Conservation (phyloP, 1,140 invertebrate genomes). For the Oreohelix idahoensis region DNA sequence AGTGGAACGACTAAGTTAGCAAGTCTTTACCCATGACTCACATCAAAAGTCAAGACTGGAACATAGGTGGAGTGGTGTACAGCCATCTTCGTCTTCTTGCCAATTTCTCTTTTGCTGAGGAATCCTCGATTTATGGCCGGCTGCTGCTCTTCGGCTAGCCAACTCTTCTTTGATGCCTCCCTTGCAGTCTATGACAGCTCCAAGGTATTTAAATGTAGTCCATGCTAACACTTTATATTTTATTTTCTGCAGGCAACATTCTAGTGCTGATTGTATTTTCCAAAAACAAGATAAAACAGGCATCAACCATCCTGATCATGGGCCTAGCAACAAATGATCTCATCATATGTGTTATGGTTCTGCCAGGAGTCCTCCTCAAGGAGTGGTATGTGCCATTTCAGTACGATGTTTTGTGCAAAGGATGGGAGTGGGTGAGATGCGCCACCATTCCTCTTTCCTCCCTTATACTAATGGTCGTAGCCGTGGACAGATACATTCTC, state of each 20-base stretch:
- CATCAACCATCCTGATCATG: constrained; percentile 57
- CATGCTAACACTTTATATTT: too few species aligned
- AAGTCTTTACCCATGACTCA: too few species aligned
- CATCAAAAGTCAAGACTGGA: too few species aligned
- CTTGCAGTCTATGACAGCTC: too few species aligned
- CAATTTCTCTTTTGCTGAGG: too few species aligned
- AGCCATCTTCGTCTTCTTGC: too few species aligned
- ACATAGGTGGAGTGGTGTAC: too few species aligned
- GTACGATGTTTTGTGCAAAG: constrained; percentile 55
- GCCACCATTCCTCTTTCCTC: constrained; percentile 55
- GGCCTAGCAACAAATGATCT: constrained; percentile 57
- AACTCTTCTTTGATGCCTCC: too few species aligned
- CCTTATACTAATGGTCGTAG: constrained; percentile 57
- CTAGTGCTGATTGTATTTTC: constrained; percentile 55
- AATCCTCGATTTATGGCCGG: too few species aligned
- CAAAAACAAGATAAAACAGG: constrained; percentile 3
- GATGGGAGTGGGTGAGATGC: constrained; percentile 52
- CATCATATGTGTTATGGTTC: constrained; percentile 55
- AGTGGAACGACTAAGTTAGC: too few species aligned
- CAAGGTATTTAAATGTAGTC: too few species aligned
- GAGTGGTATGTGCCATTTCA: constrained; percentile 56
- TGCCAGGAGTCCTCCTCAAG: constrained; percentile 57
- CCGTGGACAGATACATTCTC: constrained; percentile 59
- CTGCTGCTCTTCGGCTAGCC: too few species aligned
- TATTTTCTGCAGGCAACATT: constrained; percentile 49